These are phyloP conservation scores for Neotragus pygmaeus DNA, from an alignment of 2,113 vertebrate genomes.

Conservation along the genomic window DNA sequence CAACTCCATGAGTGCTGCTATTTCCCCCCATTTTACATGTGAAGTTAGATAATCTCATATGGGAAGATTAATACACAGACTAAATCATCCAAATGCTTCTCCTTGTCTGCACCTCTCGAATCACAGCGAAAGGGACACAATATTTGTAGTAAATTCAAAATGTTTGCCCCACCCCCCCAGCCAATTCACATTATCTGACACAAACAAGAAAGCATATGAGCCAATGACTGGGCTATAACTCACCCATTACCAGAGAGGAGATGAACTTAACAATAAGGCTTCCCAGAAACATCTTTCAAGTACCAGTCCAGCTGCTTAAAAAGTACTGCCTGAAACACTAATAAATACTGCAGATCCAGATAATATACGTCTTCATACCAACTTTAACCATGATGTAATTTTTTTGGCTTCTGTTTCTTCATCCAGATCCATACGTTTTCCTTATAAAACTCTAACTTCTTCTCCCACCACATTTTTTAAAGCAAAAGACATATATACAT, in stretches of 20 bases:
- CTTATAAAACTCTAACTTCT: not conserved
- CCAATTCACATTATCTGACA: not conserved
- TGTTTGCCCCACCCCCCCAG: not conserved
- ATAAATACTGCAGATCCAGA: not conserved
- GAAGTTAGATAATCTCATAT: not conserved
- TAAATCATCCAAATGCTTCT: not conserved
- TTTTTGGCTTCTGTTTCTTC: not conserved
- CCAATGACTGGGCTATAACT: not conserved
- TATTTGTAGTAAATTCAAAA: not conserved
- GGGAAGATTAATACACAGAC: not conserved
- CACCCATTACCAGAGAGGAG: not conserved
- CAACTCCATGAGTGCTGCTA: not conserved
- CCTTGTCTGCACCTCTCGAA: not conserved
- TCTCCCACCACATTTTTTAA: not conserved
- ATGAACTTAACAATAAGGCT: not conserved
- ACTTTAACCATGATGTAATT: not conserved
- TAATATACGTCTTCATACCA: not conserved
- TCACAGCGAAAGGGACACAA: not conserved
- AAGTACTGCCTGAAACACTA: not conserved
- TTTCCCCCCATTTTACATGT: not conserved
- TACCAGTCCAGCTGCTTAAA: not conserved
- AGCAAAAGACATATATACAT: not conserved
- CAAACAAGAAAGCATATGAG: not conserved
- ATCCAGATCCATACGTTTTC: not conserved
- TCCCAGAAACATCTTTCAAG: constrained; percentile 47